These are phyloP conservation scores for Tangara arthus DNA, from an alignment of 2,797 vertebrate genomes.

Conservation along the genomic window DNA sequence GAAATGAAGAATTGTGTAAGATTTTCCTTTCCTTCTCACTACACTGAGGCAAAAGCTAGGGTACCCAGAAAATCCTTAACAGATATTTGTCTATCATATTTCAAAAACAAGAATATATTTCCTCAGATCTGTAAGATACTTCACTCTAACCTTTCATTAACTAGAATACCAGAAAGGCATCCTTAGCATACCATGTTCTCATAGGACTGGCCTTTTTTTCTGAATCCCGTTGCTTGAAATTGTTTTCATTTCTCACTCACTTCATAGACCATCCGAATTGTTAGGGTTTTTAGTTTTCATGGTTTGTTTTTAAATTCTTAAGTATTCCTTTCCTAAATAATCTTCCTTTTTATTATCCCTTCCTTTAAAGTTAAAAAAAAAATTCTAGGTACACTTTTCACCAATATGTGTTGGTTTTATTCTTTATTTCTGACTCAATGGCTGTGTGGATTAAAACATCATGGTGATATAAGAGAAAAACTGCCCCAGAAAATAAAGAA, in stretches of 20 bases:
- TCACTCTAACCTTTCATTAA: background rate
- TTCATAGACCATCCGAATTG: background rate
- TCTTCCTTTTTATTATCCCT: background rate
- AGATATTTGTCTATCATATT: background rate
- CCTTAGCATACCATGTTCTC: background rate
- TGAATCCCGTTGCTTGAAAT: background rate
- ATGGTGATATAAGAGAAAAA: background rate
- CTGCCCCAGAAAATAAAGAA: background rate
- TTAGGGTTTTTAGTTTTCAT: rapidly evolving
- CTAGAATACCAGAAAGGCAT: background rate
- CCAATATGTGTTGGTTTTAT: background rate
- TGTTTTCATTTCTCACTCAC: background rate
- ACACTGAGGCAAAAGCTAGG: background rate
- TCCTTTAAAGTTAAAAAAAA: background rate
- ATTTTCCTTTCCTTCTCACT: background rate
- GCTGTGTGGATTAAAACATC: background rate
- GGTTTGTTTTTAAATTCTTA: background rate
- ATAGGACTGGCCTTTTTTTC: background rate
- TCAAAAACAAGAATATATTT: background rate
- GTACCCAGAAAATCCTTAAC: background rate
- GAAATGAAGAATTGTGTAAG: background rate
- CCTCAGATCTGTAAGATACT: background rate
- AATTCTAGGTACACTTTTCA: background rate
- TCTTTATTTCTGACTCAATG: background rate
- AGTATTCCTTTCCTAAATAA: background rate